Conservation (phyloP, 2,888 invertebrate genomes). For the Andrena bucephala region DNA sequence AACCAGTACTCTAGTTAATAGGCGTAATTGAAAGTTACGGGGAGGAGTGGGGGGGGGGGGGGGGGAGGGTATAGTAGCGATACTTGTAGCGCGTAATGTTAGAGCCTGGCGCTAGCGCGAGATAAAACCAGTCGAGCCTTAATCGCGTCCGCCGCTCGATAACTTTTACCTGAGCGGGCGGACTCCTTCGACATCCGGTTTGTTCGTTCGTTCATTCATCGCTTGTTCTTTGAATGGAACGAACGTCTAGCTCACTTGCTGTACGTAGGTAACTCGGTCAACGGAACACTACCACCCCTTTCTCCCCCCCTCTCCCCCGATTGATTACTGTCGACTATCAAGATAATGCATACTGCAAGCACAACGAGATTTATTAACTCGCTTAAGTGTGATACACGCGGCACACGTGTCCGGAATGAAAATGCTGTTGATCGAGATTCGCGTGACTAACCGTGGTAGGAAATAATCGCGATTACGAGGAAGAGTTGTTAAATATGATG, state of each 20-base stretch:
- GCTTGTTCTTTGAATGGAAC: constrained; percentile 61
- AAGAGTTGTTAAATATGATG: no score
- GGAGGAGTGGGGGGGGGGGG: constrained; percentile 15
- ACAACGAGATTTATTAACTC: constrained; percentile 36
- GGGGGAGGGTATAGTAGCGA: background rate
- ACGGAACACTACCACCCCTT: background rate
- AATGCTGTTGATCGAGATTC: background rate
- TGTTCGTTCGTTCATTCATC: constrained; percentile 61
- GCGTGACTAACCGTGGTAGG: background rate
- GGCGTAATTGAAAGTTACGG: constrained; percentile 54
- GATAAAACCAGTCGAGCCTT: constrained; percentile 67
- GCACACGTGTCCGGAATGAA: background rate
- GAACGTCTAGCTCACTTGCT: constrained; percentile 44
- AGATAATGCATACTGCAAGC: constrained; percentile 28
- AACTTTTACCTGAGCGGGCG: constrained; percentile 68
- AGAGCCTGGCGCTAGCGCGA: constrained; percentile 48
- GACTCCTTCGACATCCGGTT: constrained; percentile 60
- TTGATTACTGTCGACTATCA: constrained; percentile 26
- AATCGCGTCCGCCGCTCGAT: constrained; percentile 60
- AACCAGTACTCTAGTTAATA: constrained; percentile 42
- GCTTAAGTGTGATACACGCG: constrained; percentile 15
- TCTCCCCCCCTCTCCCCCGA: constrained; percentile 9
- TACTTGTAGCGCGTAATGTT: constrained; percentile 42
- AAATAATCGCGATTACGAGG: background rate
- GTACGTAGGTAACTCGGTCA: constrained; percentile 60